A percentile compares a stretch with the other conserved stretches of the same genome.
Conservation (phyloP, 2,797 vertebrate species). For the Chrosomus eos region DNA sequence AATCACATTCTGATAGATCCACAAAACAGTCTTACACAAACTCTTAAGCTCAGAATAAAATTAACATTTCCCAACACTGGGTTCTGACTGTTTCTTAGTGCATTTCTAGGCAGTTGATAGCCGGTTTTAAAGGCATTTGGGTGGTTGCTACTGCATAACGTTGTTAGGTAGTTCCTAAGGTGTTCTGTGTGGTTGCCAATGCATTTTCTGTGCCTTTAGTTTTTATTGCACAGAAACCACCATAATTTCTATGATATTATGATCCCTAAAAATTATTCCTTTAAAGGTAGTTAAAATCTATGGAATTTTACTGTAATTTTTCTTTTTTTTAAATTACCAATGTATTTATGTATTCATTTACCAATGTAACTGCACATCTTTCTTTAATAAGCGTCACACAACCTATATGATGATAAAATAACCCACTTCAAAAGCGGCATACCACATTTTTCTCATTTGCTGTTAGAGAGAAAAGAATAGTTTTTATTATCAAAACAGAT, state of each 20-base stretch:
- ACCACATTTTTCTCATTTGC: neutral
- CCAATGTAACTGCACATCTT: neutral
- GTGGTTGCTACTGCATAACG: neutral
- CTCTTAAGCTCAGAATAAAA: neutral
- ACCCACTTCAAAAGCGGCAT: neutral
- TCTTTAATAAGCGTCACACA: neutral
- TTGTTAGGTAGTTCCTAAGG: neutral
- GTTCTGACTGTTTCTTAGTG: neutral
- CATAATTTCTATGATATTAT: neutral
- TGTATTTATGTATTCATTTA: too few species aligned
- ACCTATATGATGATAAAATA: neutral
- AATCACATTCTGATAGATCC: neutral
- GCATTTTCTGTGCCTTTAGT: neutral
- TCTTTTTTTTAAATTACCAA: too few species aligned
- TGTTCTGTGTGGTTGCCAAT: neutral
- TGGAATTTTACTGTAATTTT: neutral
- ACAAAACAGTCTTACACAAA: neutral
- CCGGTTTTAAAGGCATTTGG: neutral
- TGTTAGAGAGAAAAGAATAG: neutral
- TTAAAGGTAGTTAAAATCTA: neutral
- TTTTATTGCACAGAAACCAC: neutral
- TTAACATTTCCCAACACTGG: neutral
- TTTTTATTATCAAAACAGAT: conserved; percentile 24
- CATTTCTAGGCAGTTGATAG: neutral
- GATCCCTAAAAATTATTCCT: neutral